A percentile compares a stretch with the other conserved stretches of the same genome.
These are phyloP conservation scores for Macropus fuliginosus DNA, from an alignment of 2,797 vertebrate genomes.

Conservation along the genomic window DNA sequence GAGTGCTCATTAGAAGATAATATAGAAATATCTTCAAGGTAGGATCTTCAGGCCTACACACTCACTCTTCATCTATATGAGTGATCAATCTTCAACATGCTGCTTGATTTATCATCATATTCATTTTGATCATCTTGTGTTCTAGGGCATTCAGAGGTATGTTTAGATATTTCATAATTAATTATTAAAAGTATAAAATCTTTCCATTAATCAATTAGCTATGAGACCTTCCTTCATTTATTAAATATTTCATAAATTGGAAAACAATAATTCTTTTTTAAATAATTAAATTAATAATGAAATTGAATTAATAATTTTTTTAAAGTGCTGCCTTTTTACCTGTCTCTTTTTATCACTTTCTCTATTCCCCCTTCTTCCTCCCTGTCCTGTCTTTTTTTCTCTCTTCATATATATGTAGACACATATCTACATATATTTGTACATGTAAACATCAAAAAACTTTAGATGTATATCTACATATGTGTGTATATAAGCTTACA, in stretches of 20 bases:
- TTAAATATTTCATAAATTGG: background rate
- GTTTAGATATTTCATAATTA: background rate
- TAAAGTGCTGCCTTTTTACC: background rate
- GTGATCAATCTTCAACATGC: background rate
- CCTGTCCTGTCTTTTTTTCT: background rate
- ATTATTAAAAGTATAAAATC: background rate
- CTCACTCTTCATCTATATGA: background rate
- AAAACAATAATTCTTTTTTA: too few species aligned
- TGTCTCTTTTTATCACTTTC: background rate
- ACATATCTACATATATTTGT: background rate
- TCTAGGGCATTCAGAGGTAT: background rate
- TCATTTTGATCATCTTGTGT: background rate
- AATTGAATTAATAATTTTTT: too few species aligned
- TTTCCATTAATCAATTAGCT: background rate
- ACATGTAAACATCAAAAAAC: background rate
- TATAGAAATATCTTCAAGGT: background rate
- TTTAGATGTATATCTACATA: background rate
- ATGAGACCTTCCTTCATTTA: background rate
- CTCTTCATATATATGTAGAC: background rate
- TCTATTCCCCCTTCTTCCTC: background rate
- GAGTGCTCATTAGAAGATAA: background rate
- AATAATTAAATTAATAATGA: too few species aligned
- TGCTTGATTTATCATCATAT: background rate
- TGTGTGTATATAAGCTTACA: background rate
- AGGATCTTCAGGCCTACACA: background rate